phyloP scores from a whole-genome alignment of 2,113 vertebrate genomes.

The Stictonetta naevosa region DNA sequence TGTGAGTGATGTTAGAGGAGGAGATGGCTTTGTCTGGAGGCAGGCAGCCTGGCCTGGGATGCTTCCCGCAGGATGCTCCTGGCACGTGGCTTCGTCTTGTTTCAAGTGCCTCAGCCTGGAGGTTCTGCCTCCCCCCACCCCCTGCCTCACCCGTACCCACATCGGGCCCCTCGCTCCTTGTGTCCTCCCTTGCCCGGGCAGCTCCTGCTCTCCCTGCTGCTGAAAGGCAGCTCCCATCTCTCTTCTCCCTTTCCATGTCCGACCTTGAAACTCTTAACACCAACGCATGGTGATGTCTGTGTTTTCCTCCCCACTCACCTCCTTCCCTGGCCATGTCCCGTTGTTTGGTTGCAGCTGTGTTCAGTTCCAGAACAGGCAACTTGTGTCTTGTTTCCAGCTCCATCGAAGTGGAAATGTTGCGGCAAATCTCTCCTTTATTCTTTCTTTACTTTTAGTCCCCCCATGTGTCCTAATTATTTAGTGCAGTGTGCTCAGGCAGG shows the following conservation, averaged over 20 bases:
- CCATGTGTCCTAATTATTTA: slow-evolving; percentile 57
- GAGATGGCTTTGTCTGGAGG: rapidly evolving
- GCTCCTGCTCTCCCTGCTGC: background rate
- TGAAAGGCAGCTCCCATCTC: background rate
- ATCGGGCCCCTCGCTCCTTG: rapidly evolving
- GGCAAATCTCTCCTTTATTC: background rate
- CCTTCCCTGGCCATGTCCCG: background rate
- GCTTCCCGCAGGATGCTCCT: background rate
- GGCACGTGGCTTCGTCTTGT: background rate
- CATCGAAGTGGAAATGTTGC: background rate
- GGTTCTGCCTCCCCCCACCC: background rate
- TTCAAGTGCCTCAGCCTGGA: background rate
- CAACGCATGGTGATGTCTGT: background rate
- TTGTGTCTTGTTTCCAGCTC: background rate
- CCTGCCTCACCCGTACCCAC: background rate
- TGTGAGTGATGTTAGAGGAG: background rate
- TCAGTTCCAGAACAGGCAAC: background rate
- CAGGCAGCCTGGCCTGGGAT: background rate
- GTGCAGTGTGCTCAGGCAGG: background rate
- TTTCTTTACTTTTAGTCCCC: slow-evolving; percentile 54
- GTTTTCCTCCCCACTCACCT: background rate
- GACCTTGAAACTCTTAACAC: background rate
- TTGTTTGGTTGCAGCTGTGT: background rate
- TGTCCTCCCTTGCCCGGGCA: background rate
- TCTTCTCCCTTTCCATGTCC: background rate